Evolutionary conservation across 2,797 vertebrate genomes (phyloP), one percentile per base, ranked within the genome.

Genomic region (Oryzias dopingdopingensis): DNA sequence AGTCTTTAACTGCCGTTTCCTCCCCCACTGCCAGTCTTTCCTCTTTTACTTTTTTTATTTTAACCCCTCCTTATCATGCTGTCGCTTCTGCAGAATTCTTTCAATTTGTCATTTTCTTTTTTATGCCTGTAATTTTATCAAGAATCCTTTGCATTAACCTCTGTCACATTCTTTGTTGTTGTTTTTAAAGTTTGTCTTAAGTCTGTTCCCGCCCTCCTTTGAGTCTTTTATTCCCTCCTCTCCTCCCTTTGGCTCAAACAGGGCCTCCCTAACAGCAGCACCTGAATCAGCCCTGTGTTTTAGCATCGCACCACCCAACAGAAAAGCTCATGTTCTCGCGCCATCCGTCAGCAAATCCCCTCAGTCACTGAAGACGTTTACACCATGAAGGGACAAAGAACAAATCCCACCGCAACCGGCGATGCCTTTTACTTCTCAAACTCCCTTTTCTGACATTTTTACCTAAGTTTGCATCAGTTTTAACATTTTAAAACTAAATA

Each of bases 231-330:
- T 13, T 18, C 41, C 44, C 32, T 15, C 45, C 13, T 47, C 26
- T 1, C 14, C 44, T 40, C 20, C 14, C 51, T 26, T 37, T 24
- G 20, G 2, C 51, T 60, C 22, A 56, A 83, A 87, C 79, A 85
- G 81, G 74, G 84, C 50, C 42, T 48, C 62, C 67, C 67, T 82
- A 75, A 87, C 81, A 86, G 70, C 78, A 67, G 41, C 63, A 74
- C 73, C 82, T 86, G 88, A 89, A 85, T 83, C 66, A 60, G 48
- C 23, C 70, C 80, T 82, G 78, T 84, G 85, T 87, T 84, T 73
- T 44, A 66, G 76, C 75, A 64, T 52, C 0, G 4, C 61, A 42
- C 52, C 2, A 1, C 44, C n/a, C 41, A 67, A 74, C 72, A 82
- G 62, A 75, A 70, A 26, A 61, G 43, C 67, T 45, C 67, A 51